phyloP scores from a whole-genome alignment of 2,888 invertebrate genomes.

The Agrochola lota region DNA sequence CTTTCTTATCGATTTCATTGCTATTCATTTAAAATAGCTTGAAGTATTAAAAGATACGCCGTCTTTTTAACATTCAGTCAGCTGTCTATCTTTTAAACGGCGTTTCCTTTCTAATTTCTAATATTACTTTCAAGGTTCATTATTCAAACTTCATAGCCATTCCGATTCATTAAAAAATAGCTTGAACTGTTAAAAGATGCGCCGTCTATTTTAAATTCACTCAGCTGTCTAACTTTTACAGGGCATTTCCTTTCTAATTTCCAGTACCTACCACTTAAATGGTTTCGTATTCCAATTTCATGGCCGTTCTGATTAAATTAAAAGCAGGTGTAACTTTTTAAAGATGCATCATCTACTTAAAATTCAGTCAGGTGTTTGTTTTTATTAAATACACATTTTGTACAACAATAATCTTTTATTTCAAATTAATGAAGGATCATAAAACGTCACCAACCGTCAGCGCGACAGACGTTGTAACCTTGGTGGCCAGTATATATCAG shows the following conservation, averaged over 20 bases:
- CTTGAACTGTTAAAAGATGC: neutral
- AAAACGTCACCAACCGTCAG: too few species aligned
- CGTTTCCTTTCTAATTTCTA: neutral
- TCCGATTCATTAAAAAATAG: neutral
- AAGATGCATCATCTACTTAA: neutral
- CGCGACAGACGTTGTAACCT: too few species aligned
- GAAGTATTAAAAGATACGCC: neutral
- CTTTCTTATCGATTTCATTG: neutral
- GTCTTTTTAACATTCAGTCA: neutral
- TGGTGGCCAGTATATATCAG: too few species aligned
- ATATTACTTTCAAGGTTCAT: neutral
- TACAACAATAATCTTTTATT: too few species aligned
- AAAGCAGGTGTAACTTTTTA: neutral
- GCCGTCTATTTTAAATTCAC: neutral
- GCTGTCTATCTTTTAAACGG: neutral
- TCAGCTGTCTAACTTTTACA: neutral
- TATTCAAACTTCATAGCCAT: neutral
- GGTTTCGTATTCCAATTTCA: neutral
- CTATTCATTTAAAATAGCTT: neutral
- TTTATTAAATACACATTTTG: too few species aligned
- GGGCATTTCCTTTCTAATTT: neutral
- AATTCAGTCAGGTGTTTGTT: neutral
- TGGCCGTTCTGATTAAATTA: neutral
- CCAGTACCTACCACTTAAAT: neutral
- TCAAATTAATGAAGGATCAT: too few species aligned